Evolutionary conservation across 2,113 vertebrate species (phyloP), one percentile per base, ranked within the genome.

Genomic region (Neolamprologus longior): DNA sequence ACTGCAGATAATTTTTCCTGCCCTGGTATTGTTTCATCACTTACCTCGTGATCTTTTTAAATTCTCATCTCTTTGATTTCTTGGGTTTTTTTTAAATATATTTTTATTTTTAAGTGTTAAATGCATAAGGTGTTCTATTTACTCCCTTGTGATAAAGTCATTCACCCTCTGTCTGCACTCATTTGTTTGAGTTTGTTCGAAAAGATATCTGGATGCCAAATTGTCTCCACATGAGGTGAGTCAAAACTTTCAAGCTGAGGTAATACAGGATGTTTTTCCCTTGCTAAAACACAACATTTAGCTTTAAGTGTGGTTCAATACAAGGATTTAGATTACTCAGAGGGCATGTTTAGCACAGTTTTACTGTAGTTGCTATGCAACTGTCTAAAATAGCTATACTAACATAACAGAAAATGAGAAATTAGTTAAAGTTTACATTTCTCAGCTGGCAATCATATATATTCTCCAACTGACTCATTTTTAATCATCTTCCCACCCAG

Each of bases 11-110:
- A 91, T 87, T 91, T 82, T 79, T 87, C 78, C 79, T 80, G 85
- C 92, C 88, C 45, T 82, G 52, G 35, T 54, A 85, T 83, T 91
- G 86, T 94, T 90, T 86, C 40, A 63, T n/a, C 10, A 24, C 83
- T 91, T 91, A 71, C 86, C 35, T 84, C 68, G 52, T 80, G 90
- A 85, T 90, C 52, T 33, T 68, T 83, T 90, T 54, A 81, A 91
- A 89, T 89, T 50, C 47, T 82, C 52, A 83, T 12, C 33, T 19
- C 15, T 55, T 82, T 88, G 50, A 87, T 81, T 92, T 85, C 85
- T 90, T 58, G 14, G 11, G 3, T 0, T 0, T 7, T 37, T 3
- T 10, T 33, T 1, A 0, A 6, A 66, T 66, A 12, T 66, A 52
- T 91, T 85, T 90, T 82, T 85, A 45, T 73, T 83, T 91, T 86